A percentile compares a stretch with the other conserved stretches of the same genome.
These are phyloP conservation scores for Meloidogyne exigua DNA, from an alignment of 1,140 invertebrate species.

Conservation along the genomic window DNA sequence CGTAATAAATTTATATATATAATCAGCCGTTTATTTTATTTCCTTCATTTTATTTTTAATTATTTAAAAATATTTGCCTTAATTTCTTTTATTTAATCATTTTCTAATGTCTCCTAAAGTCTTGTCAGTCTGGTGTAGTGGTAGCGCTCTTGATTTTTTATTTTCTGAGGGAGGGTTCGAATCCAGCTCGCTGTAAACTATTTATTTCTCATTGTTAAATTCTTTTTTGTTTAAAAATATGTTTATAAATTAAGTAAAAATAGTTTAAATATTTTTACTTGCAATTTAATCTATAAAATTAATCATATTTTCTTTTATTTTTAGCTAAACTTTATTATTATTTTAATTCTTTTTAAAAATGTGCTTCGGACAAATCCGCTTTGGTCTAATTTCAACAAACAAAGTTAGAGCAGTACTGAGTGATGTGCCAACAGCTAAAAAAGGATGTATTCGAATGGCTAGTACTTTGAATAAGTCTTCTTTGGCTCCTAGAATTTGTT, in stretches of 20 bases:
- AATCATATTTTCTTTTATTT: not conserved
- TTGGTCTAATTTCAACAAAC: not conserved
- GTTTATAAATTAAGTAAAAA: not conserved
- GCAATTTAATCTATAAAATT: too few relatives aligned
- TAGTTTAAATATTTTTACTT: not conserved
- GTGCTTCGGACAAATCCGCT: not conserved
- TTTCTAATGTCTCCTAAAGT: not conserved
- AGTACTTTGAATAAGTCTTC: too few relatives aligned
- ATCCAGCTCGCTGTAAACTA: not conserved
- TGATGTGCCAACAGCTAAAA: not conserved
- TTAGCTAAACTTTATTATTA: not conserved
- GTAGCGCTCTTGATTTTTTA: not conserved
- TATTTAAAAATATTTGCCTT: not conserved
- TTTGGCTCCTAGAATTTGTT: not conserved
- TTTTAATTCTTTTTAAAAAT: not conserved
- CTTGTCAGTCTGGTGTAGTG: not conserved
- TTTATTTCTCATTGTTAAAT: not conserved
- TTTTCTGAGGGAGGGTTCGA: not conserved
- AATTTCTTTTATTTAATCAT: not conserved
- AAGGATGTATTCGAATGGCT: not conserved
- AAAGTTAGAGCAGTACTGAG: too few relatives aligned
- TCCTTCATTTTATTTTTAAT: not conserved
- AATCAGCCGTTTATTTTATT: not conserved
- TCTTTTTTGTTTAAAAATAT: not conserved
- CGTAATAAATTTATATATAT: not conserved